Conservation (phyloP, 2,797 vertebrate genomes). For the Yasuhikotakia modesta region DNA sequence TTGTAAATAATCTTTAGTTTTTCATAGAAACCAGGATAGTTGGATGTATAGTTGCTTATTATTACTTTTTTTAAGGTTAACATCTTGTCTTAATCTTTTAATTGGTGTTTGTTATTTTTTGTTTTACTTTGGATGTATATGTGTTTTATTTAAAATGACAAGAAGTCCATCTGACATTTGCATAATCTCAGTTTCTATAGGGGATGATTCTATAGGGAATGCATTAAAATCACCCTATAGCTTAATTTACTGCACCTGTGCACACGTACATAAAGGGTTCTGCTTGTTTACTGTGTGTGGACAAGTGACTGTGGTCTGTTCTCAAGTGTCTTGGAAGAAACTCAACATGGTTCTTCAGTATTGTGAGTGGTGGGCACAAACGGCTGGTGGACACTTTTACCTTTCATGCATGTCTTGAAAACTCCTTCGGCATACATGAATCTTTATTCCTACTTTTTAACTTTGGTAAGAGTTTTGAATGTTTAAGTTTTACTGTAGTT, state of each 20-base stretch:
- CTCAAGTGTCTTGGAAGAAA: slow-evolving; percentile 2
- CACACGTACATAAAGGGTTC: background rate
- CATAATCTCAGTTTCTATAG: no score
- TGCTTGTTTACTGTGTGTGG: background rate
- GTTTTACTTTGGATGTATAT: no score
- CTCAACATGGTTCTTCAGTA: background rate
- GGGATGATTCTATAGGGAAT: no score
- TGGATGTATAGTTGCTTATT: no score
- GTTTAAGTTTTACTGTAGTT: background rate
- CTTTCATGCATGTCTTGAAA: background rate
- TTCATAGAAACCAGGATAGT: no score
- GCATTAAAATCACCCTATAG: background rate
- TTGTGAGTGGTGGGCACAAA: slow-evolving; percentile 12
- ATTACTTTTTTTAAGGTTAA: no score
- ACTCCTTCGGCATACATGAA: background rate
- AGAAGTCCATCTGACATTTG: no score
- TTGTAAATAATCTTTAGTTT: no score
- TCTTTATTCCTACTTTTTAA: background rate
- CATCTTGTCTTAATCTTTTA: no score
- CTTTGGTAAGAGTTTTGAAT: background rate
- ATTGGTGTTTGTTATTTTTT: no score
- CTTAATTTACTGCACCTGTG: background rate
- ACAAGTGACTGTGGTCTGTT: background rate
- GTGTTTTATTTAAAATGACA: no score
- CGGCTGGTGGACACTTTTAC: slow-evolving; percentile 15